phyloP scores from a whole-genome alignment of 2,797 vertebrate genomes.

The Urocyon cinereoargenteus region DNA sequence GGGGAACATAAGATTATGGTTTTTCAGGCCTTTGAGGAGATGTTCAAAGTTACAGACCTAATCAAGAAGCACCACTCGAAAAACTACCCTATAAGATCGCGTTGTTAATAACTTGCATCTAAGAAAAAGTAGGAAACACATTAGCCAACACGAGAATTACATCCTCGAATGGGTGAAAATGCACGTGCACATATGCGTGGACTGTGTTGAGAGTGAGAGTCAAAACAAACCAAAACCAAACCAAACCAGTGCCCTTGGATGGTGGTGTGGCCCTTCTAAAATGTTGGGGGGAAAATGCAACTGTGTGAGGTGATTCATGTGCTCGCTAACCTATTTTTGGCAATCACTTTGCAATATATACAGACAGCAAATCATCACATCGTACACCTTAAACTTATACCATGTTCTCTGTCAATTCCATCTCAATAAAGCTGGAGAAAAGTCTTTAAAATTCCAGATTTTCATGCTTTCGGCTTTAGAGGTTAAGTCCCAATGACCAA shows the following conservation, averaged over 20 bases:
- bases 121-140: conserved; percentile 46
- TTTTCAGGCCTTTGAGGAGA: conserved; percentile 66
- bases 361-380: neutral
- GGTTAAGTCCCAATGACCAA: neutral
- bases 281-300: neutral
- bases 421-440: neutral
- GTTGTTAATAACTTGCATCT: conserved; percentile 64
- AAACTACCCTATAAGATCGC: conserved; percentile 71
- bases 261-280: neutral
- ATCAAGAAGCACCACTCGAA: conserved; percentile 72
- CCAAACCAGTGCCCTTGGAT: neutral
- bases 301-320: neutral
- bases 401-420: neutral
- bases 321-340: neutral
- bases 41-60: conserved; percentile 71
- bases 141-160: conserved; percentile 50
- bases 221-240: neutral
- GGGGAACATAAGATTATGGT: neutral
- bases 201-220: neutral
- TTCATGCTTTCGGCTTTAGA: neutral
- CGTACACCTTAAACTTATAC: neutral
- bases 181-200: neutral
- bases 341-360: neutral
- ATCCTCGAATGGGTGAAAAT: conserved; percentile 32
- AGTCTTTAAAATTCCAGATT: neutral